These are phyloP conservation scores for Anthophora plumipes DNA, from an alignment of 2,888 invertebrate species.

Conservation along the genomic window DNA sequence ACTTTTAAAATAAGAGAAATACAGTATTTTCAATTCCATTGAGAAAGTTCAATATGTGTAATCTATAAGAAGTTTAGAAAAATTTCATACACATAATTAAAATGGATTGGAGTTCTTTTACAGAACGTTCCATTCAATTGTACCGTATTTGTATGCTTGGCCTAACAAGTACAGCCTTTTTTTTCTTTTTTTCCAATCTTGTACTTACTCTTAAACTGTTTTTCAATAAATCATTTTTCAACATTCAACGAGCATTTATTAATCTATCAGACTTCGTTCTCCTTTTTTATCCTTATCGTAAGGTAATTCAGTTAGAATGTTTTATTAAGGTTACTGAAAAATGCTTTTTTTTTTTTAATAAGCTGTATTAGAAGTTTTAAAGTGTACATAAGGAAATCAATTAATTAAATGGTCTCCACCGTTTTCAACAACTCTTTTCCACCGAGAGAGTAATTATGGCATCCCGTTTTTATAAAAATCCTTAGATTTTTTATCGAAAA, in stretches of 20 bases:
- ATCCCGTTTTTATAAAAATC: too few species aligned
- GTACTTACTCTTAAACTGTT: not conserved
- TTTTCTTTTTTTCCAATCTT: not conserved
- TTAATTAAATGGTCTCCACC: too few species aligned
- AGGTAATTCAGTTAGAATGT: too few species aligned
- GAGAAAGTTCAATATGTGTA: not conserved
- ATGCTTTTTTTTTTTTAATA: too few species aligned
- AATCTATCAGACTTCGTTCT: not conserved
- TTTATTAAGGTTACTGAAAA: too few species aligned
- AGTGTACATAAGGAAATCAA: too few species aligned
- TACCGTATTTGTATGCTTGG: not conserved
- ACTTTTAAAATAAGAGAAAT: not conserved
- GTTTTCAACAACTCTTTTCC: too few species aligned
- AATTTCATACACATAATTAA: too few species aligned
- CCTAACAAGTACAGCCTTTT: not conserved
- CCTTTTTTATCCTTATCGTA: not conserved
- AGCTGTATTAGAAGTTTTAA: too few species aligned
- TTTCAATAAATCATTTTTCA: not conserved
- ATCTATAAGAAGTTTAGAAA: slow-evolving; percentile 17
- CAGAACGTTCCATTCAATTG: not conserved
- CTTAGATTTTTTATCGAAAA: too few species aligned
- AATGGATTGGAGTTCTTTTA: not conserved
- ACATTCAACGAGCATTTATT: not conserved
- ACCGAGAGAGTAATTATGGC: too few species aligned
- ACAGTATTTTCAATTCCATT: not conserved